Base-by-base conservation (phyloP, 1,140 invertebrate species). In the Diploscapter pachys region DNA sequence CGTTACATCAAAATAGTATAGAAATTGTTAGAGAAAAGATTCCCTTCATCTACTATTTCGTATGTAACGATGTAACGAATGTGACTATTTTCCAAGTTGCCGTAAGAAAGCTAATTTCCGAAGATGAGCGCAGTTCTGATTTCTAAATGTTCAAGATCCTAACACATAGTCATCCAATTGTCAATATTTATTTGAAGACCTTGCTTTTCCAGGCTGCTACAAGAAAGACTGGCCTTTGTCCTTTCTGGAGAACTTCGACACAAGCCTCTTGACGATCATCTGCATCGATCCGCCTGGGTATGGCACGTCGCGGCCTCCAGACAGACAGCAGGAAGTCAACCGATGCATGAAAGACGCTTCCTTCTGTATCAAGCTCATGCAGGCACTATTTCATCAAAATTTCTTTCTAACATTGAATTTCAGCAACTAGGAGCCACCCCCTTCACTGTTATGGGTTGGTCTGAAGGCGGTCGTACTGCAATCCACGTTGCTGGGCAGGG, bases 261-360 rank as follows among this genome's bases (percentile, higher is more conserved):
- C 82, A 0, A 69, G 77, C 3, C 6, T 76, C 9, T 75, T 75
- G 13, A 86, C 83, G 13, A 83, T 84, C 48, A 64, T 84, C 63
- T 81, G 79, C 57, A 85, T 84, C 49, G 83, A 84, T 72, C 83
- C 83, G 4, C 83, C 83, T 0, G 83, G 83, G 1, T 85, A 85
- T 63, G 83, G 83, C 5, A 81, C 75, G 56, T 82, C 80, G 65
- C 78, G 84, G 4, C 83, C 83, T 13, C 84, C 84, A 73, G 82
- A 84, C 52, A 72, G 83, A 54, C 71, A 78, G 57, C 84, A 85
- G 66, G 82, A 82, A 70, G 80, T 84, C 48, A 79, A 80, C 57
- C 75, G 83, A 51, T 84, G 82, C 57, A 80, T 76, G 56, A 84
- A 83, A 62, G 83, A 84, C 64, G 78, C 82, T 8, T 59, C 75